A percentile compares a stretch with the other conserved stretches of the same genome.
Evolutionary conservation across 2,113 vertebrate species (phyloP).

Genomic region (Plectropomus leopardus): DNA sequence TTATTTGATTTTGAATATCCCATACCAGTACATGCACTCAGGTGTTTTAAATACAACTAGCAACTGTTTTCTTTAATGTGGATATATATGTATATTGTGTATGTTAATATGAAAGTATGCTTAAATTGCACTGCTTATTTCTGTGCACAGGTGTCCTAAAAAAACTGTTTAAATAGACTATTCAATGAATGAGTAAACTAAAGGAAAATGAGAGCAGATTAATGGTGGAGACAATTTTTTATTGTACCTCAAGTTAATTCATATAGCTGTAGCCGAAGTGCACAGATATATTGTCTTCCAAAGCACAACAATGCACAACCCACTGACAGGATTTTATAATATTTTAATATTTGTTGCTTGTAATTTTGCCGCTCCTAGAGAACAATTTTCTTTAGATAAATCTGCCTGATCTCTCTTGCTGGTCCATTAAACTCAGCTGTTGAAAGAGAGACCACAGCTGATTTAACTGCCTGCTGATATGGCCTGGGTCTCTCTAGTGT

Average conservation of each 20-base stretch:
- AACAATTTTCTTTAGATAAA: background rate
- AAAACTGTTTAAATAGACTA: background rate
- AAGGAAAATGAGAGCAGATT: background rate
- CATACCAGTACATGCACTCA: background rate
- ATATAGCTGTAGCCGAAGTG: background rate
- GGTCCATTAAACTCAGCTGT: slow-evolving; percentile 4
- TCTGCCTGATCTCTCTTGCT: background rate
- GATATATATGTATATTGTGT: background rate
- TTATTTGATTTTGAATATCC: background rate
- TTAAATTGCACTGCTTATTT: background rate
- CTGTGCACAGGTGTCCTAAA: background rate
- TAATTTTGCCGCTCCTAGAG: background rate
- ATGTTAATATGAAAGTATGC: background rate
- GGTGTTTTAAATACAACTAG: background rate
- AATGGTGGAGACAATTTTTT: background rate
- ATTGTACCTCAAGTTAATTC: background rate
- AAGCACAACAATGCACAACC: background rate
- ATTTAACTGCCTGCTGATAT: slow-evolving; percentile 8
- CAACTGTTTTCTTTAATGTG: background rate
- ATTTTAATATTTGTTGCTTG: background rate
- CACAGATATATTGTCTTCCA: background rate
- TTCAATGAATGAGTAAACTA: background rate
- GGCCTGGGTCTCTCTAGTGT: background rate
- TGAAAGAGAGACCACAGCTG: background rate
- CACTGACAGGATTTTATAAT: background rate